Evolutionary conservation across 2,888 invertebrate species (phyloP).

Genomic region (Dolichopus griseipennis): DNA sequence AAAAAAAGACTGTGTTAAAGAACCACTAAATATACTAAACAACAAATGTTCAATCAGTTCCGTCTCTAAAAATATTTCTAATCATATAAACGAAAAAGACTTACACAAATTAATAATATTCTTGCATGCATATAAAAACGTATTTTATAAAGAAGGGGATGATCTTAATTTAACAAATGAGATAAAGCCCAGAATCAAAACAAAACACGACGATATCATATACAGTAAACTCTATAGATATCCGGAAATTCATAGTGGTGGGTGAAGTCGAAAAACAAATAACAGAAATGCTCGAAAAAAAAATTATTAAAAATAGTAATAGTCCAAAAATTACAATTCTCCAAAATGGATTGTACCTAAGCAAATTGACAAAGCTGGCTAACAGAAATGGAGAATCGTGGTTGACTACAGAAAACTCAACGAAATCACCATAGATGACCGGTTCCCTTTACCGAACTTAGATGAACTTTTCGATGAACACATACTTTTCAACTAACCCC

Average conservation of each 20-base stretch:
- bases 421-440: no score
- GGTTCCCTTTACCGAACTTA: no score
- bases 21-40: not conserved
- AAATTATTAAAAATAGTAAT: conserved; percentile 10
- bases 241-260: conserved; percentile 20
- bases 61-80: conserved; percentile 2
- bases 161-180: conserved; percentile 22
- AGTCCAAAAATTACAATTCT: no score
- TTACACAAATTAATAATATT: conserved; percentile 7
- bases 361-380: no score
- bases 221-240: conserved; percentile 24
- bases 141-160: conserved; percentile 19
- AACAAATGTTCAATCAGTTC: not conserved
- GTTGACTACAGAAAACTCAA: no score
- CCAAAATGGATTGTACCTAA: no score
- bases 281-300: conserved; percentile 16
- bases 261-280: conserved; percentile 21
- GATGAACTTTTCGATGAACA: no score
- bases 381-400: no score
- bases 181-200: conserved; percentile 24
- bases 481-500: no score
- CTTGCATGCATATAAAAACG: conserved; percentile 15
- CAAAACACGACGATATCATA: conserved; percentile 22
- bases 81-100: conserved; percentile 12
- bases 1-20: not conserved